A percentile compares a stretch with the other conserved stretches of the same genome.
These are phyloP conservation scores for Lichenostomus cassidix DNA, from an alignment of 2,113 vertebrate species.

Conservation along the genomic window DNA sequence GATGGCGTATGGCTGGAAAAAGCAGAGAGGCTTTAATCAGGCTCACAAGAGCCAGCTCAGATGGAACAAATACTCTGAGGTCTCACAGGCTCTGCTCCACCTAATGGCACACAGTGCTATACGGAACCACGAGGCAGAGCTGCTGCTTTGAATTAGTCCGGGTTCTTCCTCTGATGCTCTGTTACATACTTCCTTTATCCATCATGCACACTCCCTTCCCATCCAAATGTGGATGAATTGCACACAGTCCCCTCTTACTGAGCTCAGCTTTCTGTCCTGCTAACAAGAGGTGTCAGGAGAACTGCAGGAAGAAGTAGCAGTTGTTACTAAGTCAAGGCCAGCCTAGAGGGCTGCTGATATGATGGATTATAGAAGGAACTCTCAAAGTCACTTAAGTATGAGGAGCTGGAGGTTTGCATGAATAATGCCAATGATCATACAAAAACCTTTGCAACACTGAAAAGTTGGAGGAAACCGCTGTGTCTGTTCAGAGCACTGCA, in stretches of 20 bases:
- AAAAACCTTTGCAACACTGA: not conserved
- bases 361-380: not conserved
- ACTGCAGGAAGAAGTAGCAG: not conserved
- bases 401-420: not conserved
- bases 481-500: not conserved
- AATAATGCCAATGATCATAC: not conserved
- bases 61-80: not conserved
- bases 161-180: not conserved
- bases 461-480: not conserved
- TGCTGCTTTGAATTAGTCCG: not conserved
- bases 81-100: not conserved
- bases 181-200: not conserved
- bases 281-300: not conserved
- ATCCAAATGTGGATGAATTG: not conserved
- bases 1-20: not conserved
- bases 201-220: not conserved
- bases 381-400: not conserved
- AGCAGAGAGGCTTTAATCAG: not conserved
- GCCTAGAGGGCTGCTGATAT: not conserved
- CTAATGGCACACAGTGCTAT: not conserved
- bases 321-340: not conserved
- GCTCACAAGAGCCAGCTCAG: not conserved
- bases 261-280: not conserved
- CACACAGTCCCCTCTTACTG: rapidly evolving
- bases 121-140: not conserved